Conservation (phyloP, 2,113 vertebrate species). For the Chlorodrepanis virens region DNA sequence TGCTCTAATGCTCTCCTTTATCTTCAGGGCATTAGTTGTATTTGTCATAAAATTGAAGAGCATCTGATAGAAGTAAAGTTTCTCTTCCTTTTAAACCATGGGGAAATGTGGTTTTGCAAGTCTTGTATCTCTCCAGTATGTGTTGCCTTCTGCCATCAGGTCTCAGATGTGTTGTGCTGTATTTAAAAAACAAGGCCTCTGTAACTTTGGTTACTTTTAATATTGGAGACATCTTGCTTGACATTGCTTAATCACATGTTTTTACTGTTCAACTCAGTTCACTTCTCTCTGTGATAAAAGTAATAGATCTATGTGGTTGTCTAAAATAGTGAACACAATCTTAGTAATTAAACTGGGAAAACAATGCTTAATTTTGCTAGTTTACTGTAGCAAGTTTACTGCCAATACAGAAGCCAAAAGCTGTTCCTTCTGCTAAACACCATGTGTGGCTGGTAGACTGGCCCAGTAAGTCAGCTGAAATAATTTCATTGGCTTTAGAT, state of each 20-base stretch:
- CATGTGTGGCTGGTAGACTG: neutral
- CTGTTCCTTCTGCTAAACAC: neutral
- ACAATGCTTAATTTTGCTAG: neutral
- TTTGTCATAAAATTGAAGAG: neutral
- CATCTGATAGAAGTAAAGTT: neutral
- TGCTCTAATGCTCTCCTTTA: neutral
- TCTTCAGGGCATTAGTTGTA: constrained; percentile 13
- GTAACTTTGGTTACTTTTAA: neutral
- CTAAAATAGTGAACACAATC: neutral
- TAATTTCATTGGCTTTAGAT: neutral
- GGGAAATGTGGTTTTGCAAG: neutral
- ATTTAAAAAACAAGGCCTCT: neutral
- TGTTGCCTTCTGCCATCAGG: neutral
- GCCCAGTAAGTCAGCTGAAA: neutral
- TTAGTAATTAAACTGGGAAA: neutral
- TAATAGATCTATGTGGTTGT: neutral
- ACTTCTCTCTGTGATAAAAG: neutral
- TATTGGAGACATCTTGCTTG: neutral
- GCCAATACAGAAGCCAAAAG: neutral
- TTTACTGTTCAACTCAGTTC: neutral
- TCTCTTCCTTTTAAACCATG: neutral
- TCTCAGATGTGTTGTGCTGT: neutral
- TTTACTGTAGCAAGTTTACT: neutral
- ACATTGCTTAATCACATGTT: neutral
- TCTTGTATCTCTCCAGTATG: neutral